Evolutionary conservation across 2,113 vertebrate genomes (phyloP).

Genomic region (Tragelaphus imberbis): DNA sequence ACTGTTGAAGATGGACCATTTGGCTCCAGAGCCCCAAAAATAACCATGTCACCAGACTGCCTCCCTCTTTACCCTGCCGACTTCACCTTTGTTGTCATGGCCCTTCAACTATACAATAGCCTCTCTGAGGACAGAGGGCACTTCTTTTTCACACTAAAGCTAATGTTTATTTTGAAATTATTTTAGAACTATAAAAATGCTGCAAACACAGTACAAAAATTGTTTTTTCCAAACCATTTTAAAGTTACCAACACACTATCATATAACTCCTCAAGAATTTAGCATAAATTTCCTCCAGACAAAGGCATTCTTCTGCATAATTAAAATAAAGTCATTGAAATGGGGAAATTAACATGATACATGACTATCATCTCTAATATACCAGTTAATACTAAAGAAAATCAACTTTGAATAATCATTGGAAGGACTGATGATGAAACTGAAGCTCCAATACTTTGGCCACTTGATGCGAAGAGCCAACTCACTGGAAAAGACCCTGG

Average conservation of each 20-base stretch:
- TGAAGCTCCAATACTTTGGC: background rate
- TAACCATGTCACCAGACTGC: background rate
- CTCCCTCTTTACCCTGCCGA: background rate
- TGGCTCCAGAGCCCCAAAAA: background rate
- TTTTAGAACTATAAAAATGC: background rate
- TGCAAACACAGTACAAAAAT: background rate
- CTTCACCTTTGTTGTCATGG: background rate
- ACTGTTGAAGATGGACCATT: rapidly evolving
- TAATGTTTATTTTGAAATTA: background rate
- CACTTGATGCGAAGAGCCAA: background rate
- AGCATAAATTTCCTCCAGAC: background rate
- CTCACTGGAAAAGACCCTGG: background rate
- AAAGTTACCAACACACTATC: background rate
- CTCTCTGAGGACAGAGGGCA: background rate
- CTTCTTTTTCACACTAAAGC: background rate
- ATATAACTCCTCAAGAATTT: background rate
- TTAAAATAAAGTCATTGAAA: background rate
- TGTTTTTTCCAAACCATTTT: background rate
- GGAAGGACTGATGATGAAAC: background rate
- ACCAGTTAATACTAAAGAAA: background rate
- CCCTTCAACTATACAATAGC: background rate
- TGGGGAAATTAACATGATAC: background rate
- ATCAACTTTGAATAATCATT: background rate
- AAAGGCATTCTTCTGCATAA: background rate
- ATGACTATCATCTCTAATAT: background rate